Evolutionary conservation across 2,113 vertebrate genomes (phyloP).

Genomic region (Melierax canorus): DNA sequence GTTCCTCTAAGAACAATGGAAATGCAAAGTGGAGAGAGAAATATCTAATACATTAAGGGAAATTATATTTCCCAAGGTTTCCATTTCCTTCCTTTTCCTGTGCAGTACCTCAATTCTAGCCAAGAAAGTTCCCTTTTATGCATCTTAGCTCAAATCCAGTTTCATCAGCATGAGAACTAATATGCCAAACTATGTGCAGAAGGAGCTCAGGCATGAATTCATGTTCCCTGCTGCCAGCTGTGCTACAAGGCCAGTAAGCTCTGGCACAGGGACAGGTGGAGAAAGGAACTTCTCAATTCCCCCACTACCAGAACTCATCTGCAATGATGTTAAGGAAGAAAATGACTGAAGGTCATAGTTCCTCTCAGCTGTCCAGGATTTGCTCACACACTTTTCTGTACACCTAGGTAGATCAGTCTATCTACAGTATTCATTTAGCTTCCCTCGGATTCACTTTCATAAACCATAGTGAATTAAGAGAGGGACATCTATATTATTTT

Average conservation of each 20-base stretch:
- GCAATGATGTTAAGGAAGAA: background rate
- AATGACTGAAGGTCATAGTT: background rate
- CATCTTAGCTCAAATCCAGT: background rate
- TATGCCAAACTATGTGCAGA: background rate
- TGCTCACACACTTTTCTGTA: background rate
- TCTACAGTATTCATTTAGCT: background rate
- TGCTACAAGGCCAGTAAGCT: background rate
- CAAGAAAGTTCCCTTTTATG: background rate
- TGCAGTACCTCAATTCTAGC: background rate
- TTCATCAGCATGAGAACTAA: conserved; percentile 7
- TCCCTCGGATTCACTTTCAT: background rate
- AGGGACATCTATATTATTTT: background rate
- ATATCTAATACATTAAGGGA: background rate
- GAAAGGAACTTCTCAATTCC: background rate
- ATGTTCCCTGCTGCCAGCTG: conserved; percentile 25
- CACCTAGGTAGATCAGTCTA: background rate
- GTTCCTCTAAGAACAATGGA: background rate
- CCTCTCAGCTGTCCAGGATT: background rate
- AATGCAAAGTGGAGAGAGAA: background rate
- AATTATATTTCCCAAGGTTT: background rate
- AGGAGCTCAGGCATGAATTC: conserved; percentile 15
- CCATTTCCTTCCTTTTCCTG: background rate
- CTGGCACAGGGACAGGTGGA: background rate
- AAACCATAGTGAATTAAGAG: background rate
- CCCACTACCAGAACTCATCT: background rate